These are phyloP conservation scores for Sebastes vulpes DNA, from an alignment of 2,797 vertebrate genomes.

Conservation along the genomic window DNA sequence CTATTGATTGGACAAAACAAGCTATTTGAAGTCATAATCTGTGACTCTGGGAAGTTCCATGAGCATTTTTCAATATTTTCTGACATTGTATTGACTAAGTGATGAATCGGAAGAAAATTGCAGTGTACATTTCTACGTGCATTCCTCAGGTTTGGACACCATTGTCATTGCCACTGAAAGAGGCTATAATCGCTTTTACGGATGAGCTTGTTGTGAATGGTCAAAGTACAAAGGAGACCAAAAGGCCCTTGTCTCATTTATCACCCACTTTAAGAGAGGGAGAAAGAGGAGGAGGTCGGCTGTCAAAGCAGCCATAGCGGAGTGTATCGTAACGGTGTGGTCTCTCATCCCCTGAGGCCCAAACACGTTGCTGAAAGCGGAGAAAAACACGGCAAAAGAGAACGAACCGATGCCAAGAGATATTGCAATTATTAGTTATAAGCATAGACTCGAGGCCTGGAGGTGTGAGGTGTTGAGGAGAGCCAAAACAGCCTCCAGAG, in stretches of 20 bases:
- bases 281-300: constrained; percentile 42
- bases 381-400: constrained; percentile 1
- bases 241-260: constrained; percentile 85
- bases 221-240: constrained; percentile 80
- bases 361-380: constrained; percentile 61
- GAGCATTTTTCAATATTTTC: background rate
- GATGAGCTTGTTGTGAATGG: constrained; percentile 82
- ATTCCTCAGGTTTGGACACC: constrained; percentile 62
- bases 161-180: constrained; percentile 76
- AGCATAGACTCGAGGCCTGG: constrained; percentile 15
- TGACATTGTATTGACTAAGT: background rate
- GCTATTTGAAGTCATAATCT: background rate
- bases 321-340: constrained; percentile 66
- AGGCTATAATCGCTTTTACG: constrained; percentile 77
- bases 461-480: constrained; percentile 52
- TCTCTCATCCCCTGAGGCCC: constrained; percentile 72
- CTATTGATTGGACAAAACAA: background rate
- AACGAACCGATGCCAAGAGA: constrained; percentile 41
- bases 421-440: constrained; percentile 44
- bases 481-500: constrained; percentile 67
- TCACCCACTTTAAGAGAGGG: constrained; percentile 81
- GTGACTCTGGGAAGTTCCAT: background rate
- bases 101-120: background rate
- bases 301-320: constrained; percentile 70
- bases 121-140: constrained; percentile 17